phyloP scores from a whole-genome alignment of 2,888 invertebrate genomes.

The Junonia oenone region DNA sequence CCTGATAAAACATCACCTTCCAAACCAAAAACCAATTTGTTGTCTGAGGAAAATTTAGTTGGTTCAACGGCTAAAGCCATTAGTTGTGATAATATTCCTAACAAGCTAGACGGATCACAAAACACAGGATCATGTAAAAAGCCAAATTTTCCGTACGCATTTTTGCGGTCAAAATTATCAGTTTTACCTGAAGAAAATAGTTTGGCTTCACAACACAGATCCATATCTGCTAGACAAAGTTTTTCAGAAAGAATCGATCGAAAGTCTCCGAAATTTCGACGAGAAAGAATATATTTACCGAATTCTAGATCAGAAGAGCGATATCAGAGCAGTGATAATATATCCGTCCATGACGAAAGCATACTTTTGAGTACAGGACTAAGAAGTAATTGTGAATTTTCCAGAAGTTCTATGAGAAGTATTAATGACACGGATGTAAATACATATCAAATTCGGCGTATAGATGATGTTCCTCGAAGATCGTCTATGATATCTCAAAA shows the following conservation, averaged over 20 bases:
- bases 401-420: slow-evolving; percentile 66
- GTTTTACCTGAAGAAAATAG: slow-evolving; percentile 87
- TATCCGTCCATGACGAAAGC: slow-evolving; percentile 69
- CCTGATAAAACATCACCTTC: slow-evolving; percentile 56
- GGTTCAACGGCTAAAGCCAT: slow-evolving; percentile 81
- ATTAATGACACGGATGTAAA: slow-evolving; percentile 60
- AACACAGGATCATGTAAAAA: slow-evolving; percentile 76
- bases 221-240: slow-evolving; percentile 71
- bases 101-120: slow-evolving; percentile 68
- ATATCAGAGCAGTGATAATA: slow-evolving; percentile 76
- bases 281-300: slow-evolving; percentile 59
- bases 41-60: slow-evolving; percentile 60
- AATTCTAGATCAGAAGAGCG: slow-evolving; percentile 82
- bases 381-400: slow-evolving; percentile 58
- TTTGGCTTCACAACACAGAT: slow-evolving; percentile 71
- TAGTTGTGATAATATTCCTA: slow-evolving; percentile 86
- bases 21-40: slow-evolving; percentile 50
- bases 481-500: slow-evolving; percentile 72
- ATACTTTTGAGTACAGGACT: slow-evolving; percentile 59
- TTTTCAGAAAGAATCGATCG: slow-evolving; percentile 72
- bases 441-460: slow-evolving; percentile 47
- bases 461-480: slow-evolving; percentile 58
- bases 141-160: slow-evolving; percentile 87
- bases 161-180: slow-evolving; percentile 86
- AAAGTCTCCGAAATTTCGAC: slow-evolving; percentile 66